These are phyloP conservation scores for Mallotus villosus DNA, from an alignment of 2,797 vertebrate genomes.

Conservation along the genomic window DNA sequence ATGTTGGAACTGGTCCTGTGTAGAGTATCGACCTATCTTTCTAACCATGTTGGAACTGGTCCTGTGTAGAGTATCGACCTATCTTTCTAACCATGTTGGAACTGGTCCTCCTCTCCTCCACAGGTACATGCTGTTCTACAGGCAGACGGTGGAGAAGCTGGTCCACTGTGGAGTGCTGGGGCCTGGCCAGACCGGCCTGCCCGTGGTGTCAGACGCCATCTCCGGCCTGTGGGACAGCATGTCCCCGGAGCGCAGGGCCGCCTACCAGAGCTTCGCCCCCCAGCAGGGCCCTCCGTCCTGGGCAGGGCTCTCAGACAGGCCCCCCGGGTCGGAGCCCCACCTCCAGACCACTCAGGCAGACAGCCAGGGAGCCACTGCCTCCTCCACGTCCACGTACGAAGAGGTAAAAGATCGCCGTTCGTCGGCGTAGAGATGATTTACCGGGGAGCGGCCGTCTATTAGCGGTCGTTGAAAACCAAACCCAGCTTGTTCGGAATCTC, in stretches of 20 bases:
- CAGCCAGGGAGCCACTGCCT: slow-evolving; percentile 73
- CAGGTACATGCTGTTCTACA: slow-evolving; percentile 82
- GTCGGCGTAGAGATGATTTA: too few relatives aligned
- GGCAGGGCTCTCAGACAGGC: slow-evolving; percentile 11
- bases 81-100: too few relatives aligned
- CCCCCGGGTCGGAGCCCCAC: slow-evolving; percentile 31
- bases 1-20: neutral
- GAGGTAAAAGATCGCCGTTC: slow-evolving; percentile 64
- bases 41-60: too few relatives aligned
- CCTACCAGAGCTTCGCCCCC: slow-evolving; percentile 66
- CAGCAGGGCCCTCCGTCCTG: slow-evolving; percentile 46
- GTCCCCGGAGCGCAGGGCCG: slow-evolving; percentile 66
- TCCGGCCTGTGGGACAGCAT: slow-evolving; percentile 80
- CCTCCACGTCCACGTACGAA: slow-evolving; percentile 67
- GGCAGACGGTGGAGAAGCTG: slow-evolving; percentile 76
- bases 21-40: too few relatives aligned
- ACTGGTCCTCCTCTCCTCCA: slow-evolving; percentile 15
- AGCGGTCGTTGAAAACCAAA: neutral
- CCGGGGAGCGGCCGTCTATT: neutral
- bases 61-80: too few relatives aligned
- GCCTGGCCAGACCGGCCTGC: slow-evolving; percentile 61
- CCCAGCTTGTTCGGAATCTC: neutral
- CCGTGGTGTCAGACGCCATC: slow-evolving; percentile 78
- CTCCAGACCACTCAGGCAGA: slow-evolving; percentile 34
- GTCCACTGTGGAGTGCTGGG: slow-evolving; percentile 63